A percentile compares a stretch with the other conserved stretches of the same genome.
Conservation (phyloP, 2,113 vertebrate species). For the Stegastes partitus region DNA sequence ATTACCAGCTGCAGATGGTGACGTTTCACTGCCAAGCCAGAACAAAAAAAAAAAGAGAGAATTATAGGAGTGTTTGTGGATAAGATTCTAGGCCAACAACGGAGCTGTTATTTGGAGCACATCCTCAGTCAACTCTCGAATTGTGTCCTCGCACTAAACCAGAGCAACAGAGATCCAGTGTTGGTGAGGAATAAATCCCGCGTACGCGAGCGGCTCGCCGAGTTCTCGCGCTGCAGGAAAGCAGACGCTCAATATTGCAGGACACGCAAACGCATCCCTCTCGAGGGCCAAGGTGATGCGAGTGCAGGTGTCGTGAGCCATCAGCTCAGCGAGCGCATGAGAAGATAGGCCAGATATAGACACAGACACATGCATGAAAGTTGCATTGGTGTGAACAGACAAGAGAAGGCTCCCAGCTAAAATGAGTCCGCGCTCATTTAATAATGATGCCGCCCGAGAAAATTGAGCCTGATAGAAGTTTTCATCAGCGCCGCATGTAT, state of each 20-base stretch:
- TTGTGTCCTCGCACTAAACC: background rate
- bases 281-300: slow-evolving; percentile 62
- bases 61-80: no score
- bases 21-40: no score
- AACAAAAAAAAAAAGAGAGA: no score
- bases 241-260: slow-evolving; percentile 64
- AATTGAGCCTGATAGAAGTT: slow-evolving; percentile 61
- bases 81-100: background rate
- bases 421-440: slow-evolving; percentile 69
- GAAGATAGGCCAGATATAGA: slow-evolving; percentile 59
- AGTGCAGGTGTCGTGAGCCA: slow-evolving; percentile 67
- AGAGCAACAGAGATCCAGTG: slow-evolving; percentile 12
- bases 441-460: slow-evolving; percentile 74
- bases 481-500: slow-evolving; percentile 59
- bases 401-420: slow-evolving; percentile 61
- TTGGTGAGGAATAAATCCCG: slow-evolving; percentile 33
- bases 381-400: slow-evolving; percentile 75
- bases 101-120: background rate
- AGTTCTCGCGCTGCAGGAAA: slow-evolving; percentile 19
- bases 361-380: slow-evolving; percentile 61
- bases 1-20: no score
- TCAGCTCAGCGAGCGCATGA: slow-evolving; percentile 54
- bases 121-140: background rate
- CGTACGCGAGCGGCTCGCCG: slow-evolving; percentile 19
- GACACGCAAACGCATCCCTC: slow-evolving; percentile 34